These are phyloP conservation scores for Acromyrmex heyeri DNA, from an alignment of 1,140 invertebrate species.

Conservation along the genomic window DNA sequence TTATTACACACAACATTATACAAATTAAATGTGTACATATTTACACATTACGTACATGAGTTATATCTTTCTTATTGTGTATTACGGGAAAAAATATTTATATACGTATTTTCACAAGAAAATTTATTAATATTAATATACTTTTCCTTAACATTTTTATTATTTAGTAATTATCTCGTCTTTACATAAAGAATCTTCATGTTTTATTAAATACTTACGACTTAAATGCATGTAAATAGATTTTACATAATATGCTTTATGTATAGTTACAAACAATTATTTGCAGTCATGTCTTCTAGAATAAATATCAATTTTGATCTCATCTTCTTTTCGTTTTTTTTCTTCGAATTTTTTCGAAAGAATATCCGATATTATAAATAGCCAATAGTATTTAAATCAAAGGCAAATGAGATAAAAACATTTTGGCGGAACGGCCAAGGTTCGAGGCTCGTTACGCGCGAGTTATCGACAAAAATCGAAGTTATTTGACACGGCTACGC, in stretches of 20 bases:
- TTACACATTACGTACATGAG: not conserved
- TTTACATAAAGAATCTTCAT: not conserved
- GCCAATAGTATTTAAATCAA: conserved; percentile 27
- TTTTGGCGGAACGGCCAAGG: conserved; percentile 39
- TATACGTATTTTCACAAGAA: not conserved
- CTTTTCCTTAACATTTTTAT: not conserved
- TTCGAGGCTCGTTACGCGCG: conserved; percentile 44
- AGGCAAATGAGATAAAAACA: conserved; percentile 35
- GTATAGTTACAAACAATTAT: not conserved
- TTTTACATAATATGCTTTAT: not conserved
- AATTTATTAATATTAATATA: not conserved
- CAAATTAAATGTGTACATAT: conserved; percentile 9
- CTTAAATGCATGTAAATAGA: not conserved
- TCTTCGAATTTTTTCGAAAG: not conserved
- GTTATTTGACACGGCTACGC: conserved; percentile 59
- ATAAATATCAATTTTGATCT: not conserved
- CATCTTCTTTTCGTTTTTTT: not conserved
- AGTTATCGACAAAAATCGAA: conserved; percentile 56
- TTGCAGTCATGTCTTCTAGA: not conserved
- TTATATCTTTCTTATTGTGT: not conserved
- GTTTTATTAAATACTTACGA: not conserved
- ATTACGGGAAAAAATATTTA: not conserved
- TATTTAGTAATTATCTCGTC: not conserved
- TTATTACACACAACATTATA: not conserved
- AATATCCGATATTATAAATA: not conserved